Evolutionary conservation across 2,113 vertebrate species (phyloP), one percentile per base, ranked within the genome.

Genomic region (Anolis carolinensis): DNA sequence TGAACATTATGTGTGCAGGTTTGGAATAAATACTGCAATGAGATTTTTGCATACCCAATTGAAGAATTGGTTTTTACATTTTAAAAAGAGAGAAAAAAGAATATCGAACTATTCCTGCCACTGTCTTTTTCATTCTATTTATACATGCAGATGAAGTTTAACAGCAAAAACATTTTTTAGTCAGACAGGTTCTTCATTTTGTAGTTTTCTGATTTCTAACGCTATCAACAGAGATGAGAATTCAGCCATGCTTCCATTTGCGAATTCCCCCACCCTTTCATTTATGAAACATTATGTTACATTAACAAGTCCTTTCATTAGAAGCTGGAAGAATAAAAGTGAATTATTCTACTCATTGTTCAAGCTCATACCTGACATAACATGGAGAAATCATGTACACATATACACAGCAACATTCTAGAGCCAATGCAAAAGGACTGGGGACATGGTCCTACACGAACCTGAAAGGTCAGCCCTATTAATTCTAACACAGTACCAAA

Each of bases 1-100:
- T 97, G 94, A 95, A 97, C 96, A 96, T 96, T 97, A 96, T 95
- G 94, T 97, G 96, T 87, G 93, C 96, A 97, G 96, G 96, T 97
- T 96, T 92, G 95, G 96, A 97, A 97, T 96, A 97, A 97, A 97
- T 97, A 97, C 91, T 71, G 96, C 95, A 96, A 94, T 96, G 94
- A 96, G 96, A 96, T 96, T 97, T 97, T 96, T 96, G 95, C 96
- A 96, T 96, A 96, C 94, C 95, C 96, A 93, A 96, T 95, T 95
- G 96, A 96, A 96, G 95, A 95, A 96, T 92, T 92, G 92, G 96
- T 93, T 92, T 94, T 95, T 95, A 94, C 68, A 73, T 80, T 79
- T n/a, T 1, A 36, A 65, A 76, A 59, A 70, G 32, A 11, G 1
- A 68, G 39, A 30, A 68, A 10, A 68, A 27, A 68, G 65, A 68